Conservation (phyloP, 2,888 invertebrate species). For the Drosophila paramelanica region DNA sequence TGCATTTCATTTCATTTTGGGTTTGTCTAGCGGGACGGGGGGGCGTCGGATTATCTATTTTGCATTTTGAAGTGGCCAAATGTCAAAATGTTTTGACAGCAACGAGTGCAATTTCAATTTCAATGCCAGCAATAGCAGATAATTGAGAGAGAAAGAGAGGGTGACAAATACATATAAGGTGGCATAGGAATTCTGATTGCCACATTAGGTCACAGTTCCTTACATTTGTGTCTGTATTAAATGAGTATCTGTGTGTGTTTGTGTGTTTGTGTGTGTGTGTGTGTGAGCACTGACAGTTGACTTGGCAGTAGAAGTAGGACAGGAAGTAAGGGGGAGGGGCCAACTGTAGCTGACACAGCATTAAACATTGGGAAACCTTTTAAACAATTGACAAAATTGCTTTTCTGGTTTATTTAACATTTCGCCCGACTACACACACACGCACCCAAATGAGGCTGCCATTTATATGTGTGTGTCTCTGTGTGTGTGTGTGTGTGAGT, state of each 20-base stretch:
- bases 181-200: conserved; percentile 55
- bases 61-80: conserved; percentile 56
- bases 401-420: conserved; percentile 62
- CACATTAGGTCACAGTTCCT: conserved; percentile 64
- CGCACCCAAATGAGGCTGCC: conserved; percentile 10
- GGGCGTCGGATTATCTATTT: conserved; percentile 39
- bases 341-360: conserved; percentile 51
- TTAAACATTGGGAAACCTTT: conserved; percentile 66
- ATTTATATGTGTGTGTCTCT: conserved; percentile 21
- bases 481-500: conserved; percentile 17
- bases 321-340: neutral
- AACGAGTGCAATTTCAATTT: conserved; percentile 61
- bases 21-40: conserved; percentile 7
- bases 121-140: conserved; percentile 57
- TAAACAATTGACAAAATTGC: conserved; percentile 69
- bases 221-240: conserved; percentile 24
- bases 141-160: conserved; percentile 4
- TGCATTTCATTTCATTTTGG: conserved; percentile 25
- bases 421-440: conserved; percentile 37
- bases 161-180: neutral
- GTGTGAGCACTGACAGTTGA: conserved; percentile 35
- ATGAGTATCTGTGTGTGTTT: conserved; percentile 20
- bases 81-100: conserved; percentile 72
- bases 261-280: conserved; percentile 29
- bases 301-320: conserved; percentile 18